phyloP scores from a whole-genome alignment of 2,113 vertebrate genomes.

The Peromyscus californicus region DNA sequence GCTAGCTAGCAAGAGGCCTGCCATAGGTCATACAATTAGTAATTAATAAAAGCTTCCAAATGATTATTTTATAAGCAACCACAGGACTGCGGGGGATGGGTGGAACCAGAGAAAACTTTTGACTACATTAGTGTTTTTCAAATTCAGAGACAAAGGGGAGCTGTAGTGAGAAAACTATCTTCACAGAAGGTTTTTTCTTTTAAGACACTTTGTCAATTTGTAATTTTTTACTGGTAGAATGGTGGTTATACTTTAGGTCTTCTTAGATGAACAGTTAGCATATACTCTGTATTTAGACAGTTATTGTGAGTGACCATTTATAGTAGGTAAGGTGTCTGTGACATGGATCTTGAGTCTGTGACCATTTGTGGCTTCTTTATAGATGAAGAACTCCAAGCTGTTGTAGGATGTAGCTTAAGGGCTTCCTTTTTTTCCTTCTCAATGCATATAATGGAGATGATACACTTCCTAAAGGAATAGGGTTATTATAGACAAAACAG shows the following conservation, averaged over 20 bases:
- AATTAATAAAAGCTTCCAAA: too few relatives aligned
- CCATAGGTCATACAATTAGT: too few relatives aligned
- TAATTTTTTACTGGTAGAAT: not conserved
- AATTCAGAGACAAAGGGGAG: slow-evolving; percentile 7
- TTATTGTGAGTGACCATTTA: slow-evolving; percentile 7
- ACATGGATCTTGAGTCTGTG: slow-evolving; percentile 18
- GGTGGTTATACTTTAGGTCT: not conserved
- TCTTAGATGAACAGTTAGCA: not conserved
- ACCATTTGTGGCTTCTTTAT: not conserved
- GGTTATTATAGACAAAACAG: not conserved
- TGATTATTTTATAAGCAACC: too few relatives aligned
- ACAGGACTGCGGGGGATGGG: too few relatives aligned
- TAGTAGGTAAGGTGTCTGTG: not conserved
- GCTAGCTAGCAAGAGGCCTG: too few relatives aligned
- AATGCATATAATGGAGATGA: not conserved
- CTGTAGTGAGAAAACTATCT: slow-evolving; percentile 9
- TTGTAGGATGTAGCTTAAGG: not conserved
- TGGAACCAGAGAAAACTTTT: too few relatives aligned
- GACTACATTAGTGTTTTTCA: slow-evolving; percentile 15
- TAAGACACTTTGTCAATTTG: slow-evolving; percentile 48
- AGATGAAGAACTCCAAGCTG: not conserved
- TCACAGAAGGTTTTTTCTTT: not conserved
- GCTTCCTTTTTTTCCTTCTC: not conserved
- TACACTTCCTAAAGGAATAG: not conserved
- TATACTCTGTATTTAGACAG: not conserved